Evolutionary conservation across 2,888 invertebrate genomes (phyloP).

Genomic region (Galerucella nymphaeae): DNA sequence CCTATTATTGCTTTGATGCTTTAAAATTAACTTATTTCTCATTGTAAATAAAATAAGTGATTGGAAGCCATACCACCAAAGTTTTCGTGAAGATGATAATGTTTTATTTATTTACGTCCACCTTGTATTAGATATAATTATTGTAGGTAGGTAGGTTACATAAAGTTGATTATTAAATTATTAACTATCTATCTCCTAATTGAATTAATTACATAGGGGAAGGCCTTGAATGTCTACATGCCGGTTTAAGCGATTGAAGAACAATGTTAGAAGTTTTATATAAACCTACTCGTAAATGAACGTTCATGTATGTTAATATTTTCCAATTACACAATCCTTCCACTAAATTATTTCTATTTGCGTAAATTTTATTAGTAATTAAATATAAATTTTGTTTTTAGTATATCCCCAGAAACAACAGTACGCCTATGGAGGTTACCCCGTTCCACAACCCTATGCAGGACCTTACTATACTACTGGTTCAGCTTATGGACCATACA

Average conservation of each 20-base stretch:
- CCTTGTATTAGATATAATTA: no score
- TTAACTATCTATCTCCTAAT: background rate
- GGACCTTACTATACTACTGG: conserved; percentile 90
- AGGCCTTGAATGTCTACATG: conserved; percentile 1
- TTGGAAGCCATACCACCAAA: no score
- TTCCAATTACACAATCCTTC: no score
- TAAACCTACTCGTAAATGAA: background rate
- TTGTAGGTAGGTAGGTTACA: background rate
- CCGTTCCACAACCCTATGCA: conserved; percentile 82
- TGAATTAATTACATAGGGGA: background rate
- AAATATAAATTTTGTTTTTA: conserved; percentile 63
- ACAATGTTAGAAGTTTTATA: background rate
- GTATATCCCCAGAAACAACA: conserved; percentile 96
- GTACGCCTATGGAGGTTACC: conserved; percentile 90
- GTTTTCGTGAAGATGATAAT: no score
- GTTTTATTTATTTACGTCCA: no score
- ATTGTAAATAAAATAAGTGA: background rate
- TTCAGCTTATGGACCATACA: conserved; percentile 93
- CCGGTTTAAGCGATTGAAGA: background rate
- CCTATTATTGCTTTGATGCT: background rate
- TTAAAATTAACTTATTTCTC: background rate
- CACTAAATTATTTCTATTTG: no score
- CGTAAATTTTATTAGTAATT: background rate
- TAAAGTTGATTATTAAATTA: background rate
- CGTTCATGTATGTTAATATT: no score